These are phyloP conservation scores for Oreochromis grahami DNA, from an alignment of 2,797 vertebrate genomes.

Conservation along the genomic window DNA sequence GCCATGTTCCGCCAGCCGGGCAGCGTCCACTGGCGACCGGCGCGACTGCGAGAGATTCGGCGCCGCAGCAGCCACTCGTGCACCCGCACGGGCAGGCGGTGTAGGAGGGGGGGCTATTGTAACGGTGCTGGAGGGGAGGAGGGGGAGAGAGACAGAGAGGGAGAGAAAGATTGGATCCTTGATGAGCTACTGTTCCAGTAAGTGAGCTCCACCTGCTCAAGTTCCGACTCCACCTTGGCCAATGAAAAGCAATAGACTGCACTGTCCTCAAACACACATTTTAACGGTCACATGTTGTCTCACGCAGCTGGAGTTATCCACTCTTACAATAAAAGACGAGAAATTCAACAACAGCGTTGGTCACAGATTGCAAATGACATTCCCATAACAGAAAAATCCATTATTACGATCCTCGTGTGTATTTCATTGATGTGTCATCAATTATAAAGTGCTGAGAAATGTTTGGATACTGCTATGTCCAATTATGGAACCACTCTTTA, in stretches of 20 bases:
- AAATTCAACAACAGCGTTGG: background rate
- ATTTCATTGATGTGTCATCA: background rate
- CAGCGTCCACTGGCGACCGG: slow-evolving; percentile 84
- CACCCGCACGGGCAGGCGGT: slow-evolving; percentile 56
- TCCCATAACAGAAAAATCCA: background rate
- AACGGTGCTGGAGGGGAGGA: slow-evolving; percentile 12
- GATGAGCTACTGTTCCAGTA: background rate
- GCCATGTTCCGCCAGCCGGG: slow-evolving; percentile 85
- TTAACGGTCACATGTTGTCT: background rate
- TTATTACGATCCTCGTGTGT: background rate
- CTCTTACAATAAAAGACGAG: background rate
- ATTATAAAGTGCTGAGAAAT: background rate
- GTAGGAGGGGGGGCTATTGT: slow-evolving; percentile 7
- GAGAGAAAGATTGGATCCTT: background rate
- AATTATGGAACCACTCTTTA: background rate
- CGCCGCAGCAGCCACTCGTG: slow-evolving; percentile 57
- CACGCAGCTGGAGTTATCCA: background rate
- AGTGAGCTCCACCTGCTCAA: slow-evolving; percentile 21
- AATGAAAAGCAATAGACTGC: background rate
- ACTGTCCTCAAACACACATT: background rate
- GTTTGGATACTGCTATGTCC: background rate
- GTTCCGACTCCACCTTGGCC: background rate
- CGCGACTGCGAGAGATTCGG: slow-evolving; percentile 75
- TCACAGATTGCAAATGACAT: background rate
- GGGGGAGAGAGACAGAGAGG: background rate